Conservation (phyloP, 35 echinoderm and acorn worm genomes). For the Strongylocentrotus purpuratus region DNA sequence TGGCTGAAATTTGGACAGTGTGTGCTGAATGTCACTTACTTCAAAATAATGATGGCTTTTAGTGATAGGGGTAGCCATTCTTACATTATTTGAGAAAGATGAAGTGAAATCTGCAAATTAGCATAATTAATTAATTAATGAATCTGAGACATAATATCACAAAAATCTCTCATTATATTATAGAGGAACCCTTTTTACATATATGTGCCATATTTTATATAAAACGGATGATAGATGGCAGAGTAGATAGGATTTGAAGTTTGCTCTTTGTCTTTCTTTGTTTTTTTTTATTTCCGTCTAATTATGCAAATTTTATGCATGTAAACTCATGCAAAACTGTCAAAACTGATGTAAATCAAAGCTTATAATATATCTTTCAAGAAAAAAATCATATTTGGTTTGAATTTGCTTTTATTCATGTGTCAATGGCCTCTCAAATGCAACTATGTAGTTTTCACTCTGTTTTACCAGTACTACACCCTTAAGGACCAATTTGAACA, state of each 20-base stretch:
- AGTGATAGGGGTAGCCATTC: not conserved
- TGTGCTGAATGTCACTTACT: not conserved
- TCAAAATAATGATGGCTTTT: not conserved
- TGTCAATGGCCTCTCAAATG: too few species aligned
- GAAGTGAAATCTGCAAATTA: not conserved
- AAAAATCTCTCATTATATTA: not conserved
- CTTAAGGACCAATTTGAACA: too few species aligned
- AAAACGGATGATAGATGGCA: not conserved
- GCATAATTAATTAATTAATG: not conserved
- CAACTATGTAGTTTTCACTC: too few species aligned
- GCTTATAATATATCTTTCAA: too few species aligned
- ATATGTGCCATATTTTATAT: not conserved
- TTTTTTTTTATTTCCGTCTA: not conserved
- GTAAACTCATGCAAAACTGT: not conserved
- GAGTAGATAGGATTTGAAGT: not conserved
- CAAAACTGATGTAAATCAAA: too few species aligned
- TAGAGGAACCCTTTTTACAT: too few species aligned
- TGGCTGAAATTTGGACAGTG: not conserved
- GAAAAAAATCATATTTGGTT: too few species aligned
- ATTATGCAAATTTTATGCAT: not conserved
- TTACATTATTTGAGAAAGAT: not conserved
- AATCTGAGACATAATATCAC: not conserved
- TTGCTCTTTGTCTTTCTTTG: not conserved
- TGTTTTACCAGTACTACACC: too few species aligned
- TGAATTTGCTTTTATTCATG: too few species aligned